Evolutionary conservation across 2,888 invertebrate genomes (phyloP).

Genomic region (Cheilosia vernalis): DNA sequence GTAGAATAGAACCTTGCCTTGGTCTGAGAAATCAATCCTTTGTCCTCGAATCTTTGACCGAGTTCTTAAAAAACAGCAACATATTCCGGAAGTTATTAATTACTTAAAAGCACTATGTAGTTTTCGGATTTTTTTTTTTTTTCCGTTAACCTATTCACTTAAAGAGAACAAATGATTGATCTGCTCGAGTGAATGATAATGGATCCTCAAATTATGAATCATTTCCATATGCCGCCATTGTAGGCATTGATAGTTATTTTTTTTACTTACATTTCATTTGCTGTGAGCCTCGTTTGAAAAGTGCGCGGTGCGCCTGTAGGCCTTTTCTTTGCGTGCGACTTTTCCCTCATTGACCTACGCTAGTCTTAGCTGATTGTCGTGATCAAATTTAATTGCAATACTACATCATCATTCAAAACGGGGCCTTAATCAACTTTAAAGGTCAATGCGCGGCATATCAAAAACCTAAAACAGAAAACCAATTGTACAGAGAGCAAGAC

Average conservation of each 20-base stretch:
- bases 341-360: slow-evolving; percentile 39
- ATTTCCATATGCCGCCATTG: slow-evolving; percentile 31
- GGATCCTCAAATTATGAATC: slow-evolving; percentile 46
- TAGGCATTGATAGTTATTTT: no score
- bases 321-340: slow-evolving; percentile 46
- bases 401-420: slow-evolving; percentile 34
- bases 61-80: no score
- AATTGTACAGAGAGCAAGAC: not conserved
- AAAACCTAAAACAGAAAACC: slow-evolving; percentile 8
- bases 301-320: slow-evolving; percentile 27
- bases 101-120: not conserved
- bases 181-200: slow-evolving; percentile 9
- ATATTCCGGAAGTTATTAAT: not conserved
- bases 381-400: slow-evolving; percentile 63
- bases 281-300: slow-evolving; percentile 9
- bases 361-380: slow-evolving; percentile 44
- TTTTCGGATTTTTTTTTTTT: no score
- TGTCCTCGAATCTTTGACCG: no score
- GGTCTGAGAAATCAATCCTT: no score
- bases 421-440: slow-evolving; percentile 36
- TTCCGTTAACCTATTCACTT: not conserved
- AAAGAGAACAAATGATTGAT: slow-evolving; percentile 39
- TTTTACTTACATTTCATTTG: no score
- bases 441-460: slow-evolving; percentile 55
- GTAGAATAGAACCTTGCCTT: no score